These are phyloP conservation scores for Parambassis ranga DNA, from an alignment of 2,797 vertebrate species.

Conservation along the genomic window DNA sequence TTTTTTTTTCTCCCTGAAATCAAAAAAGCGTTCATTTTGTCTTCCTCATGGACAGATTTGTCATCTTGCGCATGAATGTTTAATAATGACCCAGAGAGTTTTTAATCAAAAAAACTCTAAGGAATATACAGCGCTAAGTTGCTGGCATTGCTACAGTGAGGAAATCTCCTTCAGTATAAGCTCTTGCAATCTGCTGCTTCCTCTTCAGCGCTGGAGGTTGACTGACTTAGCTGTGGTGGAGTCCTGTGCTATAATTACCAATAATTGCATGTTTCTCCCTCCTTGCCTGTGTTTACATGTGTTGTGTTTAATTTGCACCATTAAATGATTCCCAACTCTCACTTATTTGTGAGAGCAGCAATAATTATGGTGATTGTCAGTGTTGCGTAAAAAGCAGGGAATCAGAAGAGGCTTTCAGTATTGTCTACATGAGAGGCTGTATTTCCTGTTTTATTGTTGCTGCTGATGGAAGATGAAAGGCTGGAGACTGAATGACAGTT, in stretches of 20 bases:
- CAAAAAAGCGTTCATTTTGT: constrained; percentile 30
- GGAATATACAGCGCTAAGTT: constrained; percentile 25
- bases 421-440: constrained; percentile 36
- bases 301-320: constrained; percentile 77
- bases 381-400: constrained; percentile 62
- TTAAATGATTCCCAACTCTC: constrained; percentile 66
- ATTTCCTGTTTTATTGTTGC: constrained; percentile 29
- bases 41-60: constrained; percentile 64
- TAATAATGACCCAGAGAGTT: constrained; percentile 59
- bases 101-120: constrained; percentile 44
- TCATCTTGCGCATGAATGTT: constrained; percentile 64
- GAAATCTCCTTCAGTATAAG: constrained; percentile 26
- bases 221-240: constrained; percentile 62
- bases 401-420: constrained; percentile 56
- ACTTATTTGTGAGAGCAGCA: constrained; percentile 62
- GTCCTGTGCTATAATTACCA: constrained; percentile 70
- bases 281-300: constrained; percentile 73
- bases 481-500: constrained; percentile 26
- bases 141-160: constrained; percentile 32
- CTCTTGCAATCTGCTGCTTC: constrained; percentile 33
- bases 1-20: constrained; percentile 33
- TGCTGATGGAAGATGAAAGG: constrained; percentile 14
- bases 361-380: constrained; percentile 77
- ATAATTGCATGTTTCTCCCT: constrained; percentile 76
- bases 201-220: constrained; percentile 41